Conservation (phyloP, 2,113 vertebrate genomes). For the Mobula birostris region DNA sequence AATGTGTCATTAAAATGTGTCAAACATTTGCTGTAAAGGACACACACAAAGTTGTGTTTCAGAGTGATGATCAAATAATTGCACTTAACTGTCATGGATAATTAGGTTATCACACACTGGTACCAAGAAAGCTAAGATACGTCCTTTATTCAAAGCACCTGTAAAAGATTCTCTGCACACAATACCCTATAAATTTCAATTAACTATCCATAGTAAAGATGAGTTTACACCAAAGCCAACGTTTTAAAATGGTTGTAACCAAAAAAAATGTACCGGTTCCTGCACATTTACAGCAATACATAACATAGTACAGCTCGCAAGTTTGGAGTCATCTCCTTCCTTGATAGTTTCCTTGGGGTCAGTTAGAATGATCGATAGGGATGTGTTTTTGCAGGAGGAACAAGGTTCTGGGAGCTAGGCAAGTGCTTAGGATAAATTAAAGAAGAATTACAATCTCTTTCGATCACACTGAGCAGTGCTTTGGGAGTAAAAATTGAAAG, state of each 20-base stretch:
- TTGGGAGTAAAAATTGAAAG: background rate
- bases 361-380: background rate
- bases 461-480: background rate
- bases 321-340: slow-evolving; percentile 70
- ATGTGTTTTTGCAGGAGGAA: background rate
- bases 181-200: slow-evolving; percentile 85
- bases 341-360: slow-evolving; percentile 53
- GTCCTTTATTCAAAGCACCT: slow-evolving; percentile 93
- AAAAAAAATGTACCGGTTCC: slow-evolving; percentile 91
- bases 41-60: slow-evolving; percentile 76
- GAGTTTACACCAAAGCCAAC: slow-evolving; percentile 97
- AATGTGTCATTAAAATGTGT: slow-evolving; percentile 95
- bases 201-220: slow-evolving; percentile 85
- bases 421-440: slow-evolving; percentile 31
- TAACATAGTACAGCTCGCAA: slow-evolving; percentile 86
- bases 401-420: background rate
- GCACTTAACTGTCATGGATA: slow-evolving; percentile 86
- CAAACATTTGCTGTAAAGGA: slow-evolving; percentile 93
- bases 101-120: slow-evolving; percentile 95
- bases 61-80: slow-evolving; percentile 79
- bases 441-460: background rate
- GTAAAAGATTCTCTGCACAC: slow-evolving; percentile 90
- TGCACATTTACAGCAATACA: slow-evolving; percentile 80
- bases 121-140: slow-evolving; percentile 96
- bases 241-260: slow-evolving; percentile 80